Evolutionary conservation across 2,888 invertebrate genomes (phyloP), one percentile per base, ranked within the genome.

Genomic region (Megastigmus dorsalis): DNA sequence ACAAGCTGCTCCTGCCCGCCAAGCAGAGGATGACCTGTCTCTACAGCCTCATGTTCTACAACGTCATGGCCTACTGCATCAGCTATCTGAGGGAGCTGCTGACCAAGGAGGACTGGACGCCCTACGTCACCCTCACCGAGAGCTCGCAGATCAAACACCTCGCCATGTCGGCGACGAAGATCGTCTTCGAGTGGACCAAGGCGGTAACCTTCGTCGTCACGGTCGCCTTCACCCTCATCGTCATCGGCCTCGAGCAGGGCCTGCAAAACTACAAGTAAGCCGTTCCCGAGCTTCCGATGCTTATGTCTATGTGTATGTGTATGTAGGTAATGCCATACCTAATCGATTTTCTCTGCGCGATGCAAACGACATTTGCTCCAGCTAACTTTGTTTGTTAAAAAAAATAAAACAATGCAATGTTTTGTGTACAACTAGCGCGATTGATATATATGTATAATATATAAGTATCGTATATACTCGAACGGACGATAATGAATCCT

Each of bases 21-120:
- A 62, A 89, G 81, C 84, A 89, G 78, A 87, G 90, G 80, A 90
- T 93, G 45, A 94, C 94, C 0, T 92, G 92, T 50, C 90, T 95
- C 26, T 95, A 95, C 87, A 93, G 94, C 0, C 89, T 95, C 18
- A 93, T 95, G 93, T 94, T 95, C 88, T 95, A 94, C 90, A 95
- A 95, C 86, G 94, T 94, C 6, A 90, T 94, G 77, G 93, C 94
- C 0, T 95, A 95, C 88, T 93, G 94, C 81, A 92, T 94, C 10
- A 91, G 92, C 79, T 95, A 95, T 88, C 92, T 94, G 23, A 92
- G 93, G 77, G 94, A 94, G 83, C 89, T 93, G 6, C 90, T 93
- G 78, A 92, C 92, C 80, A 93, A 94, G 82, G 93, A 93, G 84
- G 93, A 94, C 87, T 94, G 94, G 94, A 93, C 93, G 0, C 92